These are phyloP conservation scores for Columba livia DNA, from an alignment of 2,113 vertebrate species.

Conservation along the genomic window DNA sequence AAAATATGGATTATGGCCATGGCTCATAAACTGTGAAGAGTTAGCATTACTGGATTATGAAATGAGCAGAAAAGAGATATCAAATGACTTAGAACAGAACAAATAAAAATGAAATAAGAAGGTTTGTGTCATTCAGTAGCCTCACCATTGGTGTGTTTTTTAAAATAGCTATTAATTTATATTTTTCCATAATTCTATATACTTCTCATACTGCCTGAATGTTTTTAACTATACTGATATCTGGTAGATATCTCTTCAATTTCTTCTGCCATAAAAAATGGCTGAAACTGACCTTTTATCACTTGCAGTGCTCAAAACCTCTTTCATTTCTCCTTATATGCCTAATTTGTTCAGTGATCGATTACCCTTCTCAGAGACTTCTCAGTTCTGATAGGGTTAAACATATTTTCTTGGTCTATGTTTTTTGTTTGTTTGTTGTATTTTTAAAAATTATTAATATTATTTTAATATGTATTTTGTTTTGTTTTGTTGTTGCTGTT, in stretches of 20 bases:
- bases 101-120: neutral
- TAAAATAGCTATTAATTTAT: neutral
- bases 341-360: neutral
- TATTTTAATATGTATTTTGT: too few species aligned
- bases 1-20: neutral
- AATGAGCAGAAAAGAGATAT: neutral
- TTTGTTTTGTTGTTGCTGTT: neutral
- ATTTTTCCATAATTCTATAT: neutral
- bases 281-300: neutral
- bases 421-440: neutral
- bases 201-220: neutral
- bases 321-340: neutral
- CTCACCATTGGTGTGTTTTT: neutral
- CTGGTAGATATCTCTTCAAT: neutral
- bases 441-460: too few species aligned
- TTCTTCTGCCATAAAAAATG: neutral
- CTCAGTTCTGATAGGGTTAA: neutral
- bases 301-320: neutral
- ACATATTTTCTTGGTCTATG: neutral
- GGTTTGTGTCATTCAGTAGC: neutral
- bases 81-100: slow-evolving; percentile 16
- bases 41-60: neutral
- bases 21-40: neutral
- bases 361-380: neutral
- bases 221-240: neutral